These are phyloP conservation scores for Tolmerus cingulatus DNA, from an alignment of 2,888 invertebrate genomes.

Conservation along the genomic window DNA sequence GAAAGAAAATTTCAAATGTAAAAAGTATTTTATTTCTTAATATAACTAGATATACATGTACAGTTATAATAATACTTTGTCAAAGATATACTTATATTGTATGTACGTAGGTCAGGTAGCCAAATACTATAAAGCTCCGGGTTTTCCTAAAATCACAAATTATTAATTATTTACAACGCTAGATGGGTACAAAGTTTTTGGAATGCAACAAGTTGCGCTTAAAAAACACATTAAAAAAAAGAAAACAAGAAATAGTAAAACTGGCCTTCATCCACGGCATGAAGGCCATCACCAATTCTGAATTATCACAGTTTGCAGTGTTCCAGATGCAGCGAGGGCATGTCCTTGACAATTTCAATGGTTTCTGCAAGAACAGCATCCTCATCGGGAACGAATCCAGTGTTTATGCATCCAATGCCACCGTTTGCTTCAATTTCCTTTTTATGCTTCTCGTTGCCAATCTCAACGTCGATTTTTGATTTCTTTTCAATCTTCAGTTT, in stretches of 20 bases:
- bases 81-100: background rate
- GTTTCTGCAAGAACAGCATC: conserved; percentile 8
- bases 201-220: background rate
- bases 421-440: background rate
- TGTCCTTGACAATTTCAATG: conserved; percentile 30
- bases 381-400: background rate
- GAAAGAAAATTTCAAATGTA: background rate
- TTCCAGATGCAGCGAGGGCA: conserved; percentile 29
- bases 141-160: background rate
- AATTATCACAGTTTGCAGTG: conserved; percentile 40
- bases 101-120: background rate
- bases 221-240: background rate
- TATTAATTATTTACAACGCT: background rate
- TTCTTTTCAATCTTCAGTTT: conserved; percentile 10
- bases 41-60: background rate
- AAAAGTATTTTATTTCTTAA: background rate
- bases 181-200: background rate
- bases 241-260: background rate
- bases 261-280: background rate
- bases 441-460: background rate
- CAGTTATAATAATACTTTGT: background rate
- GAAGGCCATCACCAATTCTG: background rate
- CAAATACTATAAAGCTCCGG: background rate
- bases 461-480: background rate
- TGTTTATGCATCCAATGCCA: conserved; percentile 3